Percentiles rank a stretch among this genome's conserved stretches.
phyloP scores from a whole-genome alignment of 2,113 vertebrate species.

The Sterna hirundo region DNA sequence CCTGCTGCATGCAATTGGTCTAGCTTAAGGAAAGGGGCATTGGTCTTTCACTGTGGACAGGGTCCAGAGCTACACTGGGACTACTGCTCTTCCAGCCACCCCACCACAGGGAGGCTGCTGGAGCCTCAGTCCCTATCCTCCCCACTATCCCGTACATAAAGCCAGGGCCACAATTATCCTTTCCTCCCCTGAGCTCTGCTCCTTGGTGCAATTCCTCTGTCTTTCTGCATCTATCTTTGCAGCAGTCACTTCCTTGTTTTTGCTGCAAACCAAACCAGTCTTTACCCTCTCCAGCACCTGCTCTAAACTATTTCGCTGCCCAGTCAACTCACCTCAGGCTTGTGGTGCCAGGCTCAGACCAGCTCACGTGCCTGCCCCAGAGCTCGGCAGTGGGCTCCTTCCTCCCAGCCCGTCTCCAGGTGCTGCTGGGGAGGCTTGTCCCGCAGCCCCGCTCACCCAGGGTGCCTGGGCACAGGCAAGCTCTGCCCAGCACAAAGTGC shows the following conservation, averaged over 20 bases:
- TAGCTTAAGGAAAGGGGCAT: neutral
- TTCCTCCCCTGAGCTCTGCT: neutral
- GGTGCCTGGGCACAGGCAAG: conserved; percentile 21
- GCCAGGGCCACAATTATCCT: neutral
- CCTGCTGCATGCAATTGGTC: neutral
- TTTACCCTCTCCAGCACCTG: neutral
- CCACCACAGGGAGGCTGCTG: neutral
- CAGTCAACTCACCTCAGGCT: conserved; percentile 57
- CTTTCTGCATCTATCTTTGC: neutral
- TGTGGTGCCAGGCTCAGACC: conserved; percentile 16
- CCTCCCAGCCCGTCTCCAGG: neutral
- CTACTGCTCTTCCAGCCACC: neutral
- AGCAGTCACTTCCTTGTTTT: neutral
- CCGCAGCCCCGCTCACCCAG: conserved; percentile 1
- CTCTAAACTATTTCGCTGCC: neutral
- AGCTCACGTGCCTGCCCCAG: neutral
- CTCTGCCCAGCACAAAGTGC: conserved; percentile 80
- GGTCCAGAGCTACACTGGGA: neutral
- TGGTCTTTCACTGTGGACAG: neutral
- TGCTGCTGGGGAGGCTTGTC: conserved; percentile 12
- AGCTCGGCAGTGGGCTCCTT: neutral
- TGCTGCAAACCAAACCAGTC: neutral
- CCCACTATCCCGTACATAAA: neutral
- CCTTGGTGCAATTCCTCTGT: neutral
- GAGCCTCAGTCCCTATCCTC: neutral